These are phyloP conservation scores for Nomia melanderi DNA, from an alignment of 1,140 invertebrate species.

Conservation along the genomic window DNA sequence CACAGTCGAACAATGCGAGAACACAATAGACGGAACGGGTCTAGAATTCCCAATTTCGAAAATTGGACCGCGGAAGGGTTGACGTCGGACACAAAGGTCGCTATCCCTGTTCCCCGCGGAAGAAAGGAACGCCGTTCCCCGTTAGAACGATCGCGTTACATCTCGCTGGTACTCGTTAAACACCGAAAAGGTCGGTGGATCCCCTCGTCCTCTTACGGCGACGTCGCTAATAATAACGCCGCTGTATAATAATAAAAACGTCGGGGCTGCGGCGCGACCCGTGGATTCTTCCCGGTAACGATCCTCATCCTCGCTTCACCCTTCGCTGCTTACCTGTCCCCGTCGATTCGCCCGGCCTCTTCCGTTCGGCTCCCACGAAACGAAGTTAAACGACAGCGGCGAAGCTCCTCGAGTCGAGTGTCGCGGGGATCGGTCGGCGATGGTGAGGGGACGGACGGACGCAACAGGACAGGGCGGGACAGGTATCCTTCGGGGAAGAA, in stretches of 20 bases:
- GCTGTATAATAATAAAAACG: constrained; percentile 22
- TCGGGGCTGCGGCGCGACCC: neutral
- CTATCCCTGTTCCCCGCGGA: neutral
- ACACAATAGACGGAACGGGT: neutral
- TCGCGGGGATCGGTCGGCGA: too few relatives aligned
- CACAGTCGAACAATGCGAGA: neutral
- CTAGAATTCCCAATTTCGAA: too few relatives aligned
- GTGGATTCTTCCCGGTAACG: constrained; percentile 10
- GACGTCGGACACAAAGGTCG: constrained; percentile 7
- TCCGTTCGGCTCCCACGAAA: constrained; percentile 27
- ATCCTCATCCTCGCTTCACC: constrained; percentile 4
- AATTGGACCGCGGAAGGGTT: constrained; percentile 12
- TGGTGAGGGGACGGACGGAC: too few relatives aligned
- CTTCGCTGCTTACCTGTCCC: constrained; percentile 4
- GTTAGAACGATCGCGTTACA: constrained; percentile 26
- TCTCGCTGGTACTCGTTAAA: constrained; percentile 25
- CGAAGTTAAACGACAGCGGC: constrained; percentile 50
- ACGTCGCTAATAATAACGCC: constrained; percentile 32
- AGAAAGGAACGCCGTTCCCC: neutral
- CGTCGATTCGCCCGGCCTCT: neutral
- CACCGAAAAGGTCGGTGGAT: neutral
- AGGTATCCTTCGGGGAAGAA: constrained; percentile 14
- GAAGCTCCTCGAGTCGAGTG: constrained; percentile 43
- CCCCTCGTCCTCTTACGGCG: constrained; percentile 7
- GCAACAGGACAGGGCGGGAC: too few relatives aligned